Evolutionary conservation across 2,113 vertebrate species (phyloP), one percentile per base, ranked within the genome.

Genomic region (Pelmatolapia mariae): DNA sequence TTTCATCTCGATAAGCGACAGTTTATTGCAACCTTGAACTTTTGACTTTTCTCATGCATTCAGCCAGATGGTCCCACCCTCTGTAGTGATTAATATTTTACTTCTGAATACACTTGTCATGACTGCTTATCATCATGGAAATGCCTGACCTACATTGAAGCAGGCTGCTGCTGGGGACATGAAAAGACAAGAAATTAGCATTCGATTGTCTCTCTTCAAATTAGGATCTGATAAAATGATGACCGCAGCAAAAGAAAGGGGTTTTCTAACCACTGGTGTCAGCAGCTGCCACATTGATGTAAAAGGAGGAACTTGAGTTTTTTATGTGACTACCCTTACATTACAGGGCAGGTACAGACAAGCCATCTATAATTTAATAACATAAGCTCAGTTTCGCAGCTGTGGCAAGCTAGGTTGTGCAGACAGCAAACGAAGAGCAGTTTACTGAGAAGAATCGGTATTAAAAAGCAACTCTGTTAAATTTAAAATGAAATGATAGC

Each of bases 81-180:
- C 85, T 36, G 56, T 22, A 9, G 83, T 90, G 83, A 95, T 96
- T 94, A 95, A 96, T 96, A 96, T 94, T 96, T 94, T 63, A 95
- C 82, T 82, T 94, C 73, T 92, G 89, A 93, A 91, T 90, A 76
- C 89, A 88, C 94, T 94, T 94, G 94, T 96, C 94, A 94, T 12
- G 61, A 71, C 81, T 38, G 40, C 76, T 94, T 83, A 93, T 71
- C 91, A 29, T 95, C 95, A 94, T 52, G 82, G 83, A 91, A 81
- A 93, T 10, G 90, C 40, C 81, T 95, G 94, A 95, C 95, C 94
- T 94, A 95, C 89, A 95, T 95, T 86, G 24, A 22, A 82, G 56
- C 15, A 9, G 68, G 84, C 73, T 87, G 87, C 90, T 86, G 76
- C 57, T 81, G 76, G 57, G 86, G 85, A 68, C 26, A 26, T 13